phyloP scores from a whole-genome alignment of 1,140 invertebrate genomes.

The Drosophila mauritiana region DNA sequence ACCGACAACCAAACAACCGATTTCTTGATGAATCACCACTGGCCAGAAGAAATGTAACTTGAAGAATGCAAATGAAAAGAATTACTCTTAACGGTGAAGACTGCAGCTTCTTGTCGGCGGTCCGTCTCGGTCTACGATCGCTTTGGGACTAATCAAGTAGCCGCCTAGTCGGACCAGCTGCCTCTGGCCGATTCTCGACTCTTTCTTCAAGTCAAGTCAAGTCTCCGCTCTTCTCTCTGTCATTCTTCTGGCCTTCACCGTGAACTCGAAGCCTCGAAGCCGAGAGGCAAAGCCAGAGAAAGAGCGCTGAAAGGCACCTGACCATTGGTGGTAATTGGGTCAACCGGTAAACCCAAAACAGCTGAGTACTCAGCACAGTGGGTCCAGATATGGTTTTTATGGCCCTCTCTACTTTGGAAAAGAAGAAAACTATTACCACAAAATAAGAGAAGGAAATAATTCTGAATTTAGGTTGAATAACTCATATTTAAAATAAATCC shows the following conservation, averaged over 20 bases:
- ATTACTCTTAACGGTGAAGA: conserved; percentile 2
- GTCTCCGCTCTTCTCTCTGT: background rate
- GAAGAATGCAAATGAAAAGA: conserved; percentile 48
- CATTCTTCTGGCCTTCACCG: conserved; percentile 29
- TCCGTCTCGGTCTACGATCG: conserved; percentile 39
- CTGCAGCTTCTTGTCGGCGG: conserved; percentile 7
- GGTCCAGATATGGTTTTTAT: background rate
- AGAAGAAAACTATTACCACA: too few relatives aligned
- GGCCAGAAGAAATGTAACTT: background rate
- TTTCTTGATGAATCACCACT: conserved; percentile 53
- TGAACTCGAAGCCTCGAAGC: conserved; percentile 18
- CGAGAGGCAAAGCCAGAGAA: conserved; percentile 20
- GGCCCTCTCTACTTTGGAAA: too few relatives aligned
- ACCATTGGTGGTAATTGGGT: conserved; percentile 55
- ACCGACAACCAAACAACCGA: conserved; percentile 3
- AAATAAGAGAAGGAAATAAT: too few relatives aligned
- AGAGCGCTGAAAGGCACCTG: conserved; percentile 32
- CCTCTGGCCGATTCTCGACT: background rate
- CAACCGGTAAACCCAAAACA: conserved; percentile 64
- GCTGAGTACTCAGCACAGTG: conserved; percentile 36
- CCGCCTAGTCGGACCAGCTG: background rate
- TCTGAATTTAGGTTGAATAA: too few relatives aligned
- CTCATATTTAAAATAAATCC: too few relatives aligned
- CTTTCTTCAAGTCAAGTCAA: conserved; percentile 1
- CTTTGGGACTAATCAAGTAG: conserved; percentile 69